Conservation (phyloP, 35 echinoderm and acorn worm genomes). For the Heliocidaris erythrogramma region DNA sequence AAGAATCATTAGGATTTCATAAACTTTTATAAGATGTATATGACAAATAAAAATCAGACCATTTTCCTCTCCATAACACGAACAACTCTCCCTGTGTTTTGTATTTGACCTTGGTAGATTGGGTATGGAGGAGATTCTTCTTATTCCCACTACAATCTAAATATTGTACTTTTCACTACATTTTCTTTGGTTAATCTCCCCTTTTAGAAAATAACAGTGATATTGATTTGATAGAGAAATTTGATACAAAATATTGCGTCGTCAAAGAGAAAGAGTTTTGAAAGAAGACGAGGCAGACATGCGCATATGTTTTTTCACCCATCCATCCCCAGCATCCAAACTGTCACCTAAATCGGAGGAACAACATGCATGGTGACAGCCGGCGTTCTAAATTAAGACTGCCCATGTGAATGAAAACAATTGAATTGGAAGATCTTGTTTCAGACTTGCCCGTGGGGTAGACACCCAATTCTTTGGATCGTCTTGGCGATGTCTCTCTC, state of each 20-base stretch:
- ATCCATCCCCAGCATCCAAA: background rate
- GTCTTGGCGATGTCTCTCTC: background rate
- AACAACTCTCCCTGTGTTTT: too few species aligned
- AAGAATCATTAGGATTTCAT: too few species aligned
- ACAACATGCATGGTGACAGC: background rate
- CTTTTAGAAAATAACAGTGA: too few species aligned
- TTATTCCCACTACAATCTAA: too few species aligned
- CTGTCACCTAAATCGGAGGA: background rate
- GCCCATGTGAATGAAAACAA: constrained; percentile 36
- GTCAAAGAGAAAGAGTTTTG: background rate
- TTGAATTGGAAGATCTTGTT: constrained; percentile 25
- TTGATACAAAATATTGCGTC: background rate
- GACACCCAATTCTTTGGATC: background rate
- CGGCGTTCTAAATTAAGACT: constrained; percentile 5
- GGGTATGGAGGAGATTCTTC: too few species aligned
- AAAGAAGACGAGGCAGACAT: background rate
- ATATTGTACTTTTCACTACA: too few species aligned
- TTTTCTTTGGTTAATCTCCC: too few species aligned
- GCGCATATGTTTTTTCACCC: background rate
- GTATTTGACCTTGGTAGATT: too few species aligned
- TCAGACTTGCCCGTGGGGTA: background rate
- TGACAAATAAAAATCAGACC: too few species aligned
- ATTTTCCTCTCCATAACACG: too few species aligned
- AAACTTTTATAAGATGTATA: too few species aligned
- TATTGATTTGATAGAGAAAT: background rate